Percentiles rank a stretch among this genome's conserved stretches.
Evolutionary conservation across 1,140 invertebrate genomes (phyloP).

Genomic region (Leptinotarsa undecemlineata): DNA sequence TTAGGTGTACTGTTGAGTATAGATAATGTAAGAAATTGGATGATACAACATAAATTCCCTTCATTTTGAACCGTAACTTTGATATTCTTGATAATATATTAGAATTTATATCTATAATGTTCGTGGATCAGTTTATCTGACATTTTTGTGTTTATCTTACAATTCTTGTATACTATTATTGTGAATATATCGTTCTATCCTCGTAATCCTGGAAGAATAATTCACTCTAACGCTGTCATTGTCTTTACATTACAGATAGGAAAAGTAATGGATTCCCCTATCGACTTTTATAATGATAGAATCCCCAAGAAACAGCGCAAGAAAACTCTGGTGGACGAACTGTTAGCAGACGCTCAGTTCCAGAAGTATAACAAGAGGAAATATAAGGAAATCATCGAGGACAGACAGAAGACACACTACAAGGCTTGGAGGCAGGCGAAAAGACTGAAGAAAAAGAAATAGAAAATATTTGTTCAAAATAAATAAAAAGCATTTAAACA

Average conservation of each 20-base stretch:
- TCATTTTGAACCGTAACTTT: too few relatives aligned
- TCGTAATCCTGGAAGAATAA: too few relatives aligned
- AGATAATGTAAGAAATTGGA: neutral
- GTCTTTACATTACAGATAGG: slow-evolving; percentile 63
- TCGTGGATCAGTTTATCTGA: too few relatives aligned
- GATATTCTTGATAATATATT: too few relatives aligned
- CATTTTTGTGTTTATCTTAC: too few relatives aligned
- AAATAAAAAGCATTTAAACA: neutral
- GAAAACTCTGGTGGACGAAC: slow-evolving; percentile 87
- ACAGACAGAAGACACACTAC: slow-evolving; percentile 66
- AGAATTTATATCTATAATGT: too few relatives aligned
- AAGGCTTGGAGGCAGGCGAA: slow-evolving; percentile 62
- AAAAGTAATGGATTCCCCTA: slow-evolving; percentile 71
- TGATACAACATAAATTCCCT: too few relatives aligned
- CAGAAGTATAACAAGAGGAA: slow-evolving; percentile 84
- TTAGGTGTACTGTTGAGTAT: slow-evolving; percentile 16
- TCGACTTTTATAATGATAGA: slow-evolving; percentile 75
- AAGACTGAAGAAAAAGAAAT: slow-evolving; percentile 60
- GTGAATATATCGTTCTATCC: too few relatives aligned
- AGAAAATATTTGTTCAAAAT: slow-evolving; percentile 49
- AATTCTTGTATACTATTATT: neutral
- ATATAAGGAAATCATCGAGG: slow-evolving; percentile 77
- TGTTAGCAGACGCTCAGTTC: slow-evolving; percentile 86
- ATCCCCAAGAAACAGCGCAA: slow-evolving; percentile 87
- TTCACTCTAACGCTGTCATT: neutral